These are phyloP conservation scores for Palythoa grandis DNA, from an alignment of 92 coral and sea anemone species.

Conservation along the genomic window DNA sequence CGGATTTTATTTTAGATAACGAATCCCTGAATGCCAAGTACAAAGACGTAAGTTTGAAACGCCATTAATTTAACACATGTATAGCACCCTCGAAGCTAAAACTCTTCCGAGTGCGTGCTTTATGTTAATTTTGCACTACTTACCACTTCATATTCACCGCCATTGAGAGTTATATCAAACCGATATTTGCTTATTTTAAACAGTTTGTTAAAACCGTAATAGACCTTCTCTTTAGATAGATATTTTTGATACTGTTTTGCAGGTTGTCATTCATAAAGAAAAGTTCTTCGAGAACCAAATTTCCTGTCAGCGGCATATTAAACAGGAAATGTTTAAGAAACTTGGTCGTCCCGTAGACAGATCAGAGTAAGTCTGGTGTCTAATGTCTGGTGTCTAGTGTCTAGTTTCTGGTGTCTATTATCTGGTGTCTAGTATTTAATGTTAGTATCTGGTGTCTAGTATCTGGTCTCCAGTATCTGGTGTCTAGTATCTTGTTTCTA, in stretches of 20 bases:
- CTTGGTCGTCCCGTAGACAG: constrained; percentile 73
- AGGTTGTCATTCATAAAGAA: constrained; percentile 48
- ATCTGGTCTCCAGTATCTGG: too few species aligned
- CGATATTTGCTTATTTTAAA: not conserved
- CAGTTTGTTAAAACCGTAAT: not conserved
- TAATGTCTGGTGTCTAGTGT: not conserved
- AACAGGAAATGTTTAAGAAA: constrained; percentile 52
- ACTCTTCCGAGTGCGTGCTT: too few species aligned
- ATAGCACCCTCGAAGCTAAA: not conserved
- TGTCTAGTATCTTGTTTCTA: too few species aligned
- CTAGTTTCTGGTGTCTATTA: not conserved
- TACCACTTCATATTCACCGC: not conserved
- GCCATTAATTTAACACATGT: not conserved
- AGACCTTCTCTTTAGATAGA: not conserved
- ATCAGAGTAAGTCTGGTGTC: constrained; percentile 64
- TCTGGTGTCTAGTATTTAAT: not conserved
- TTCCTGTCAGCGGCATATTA: constrained; percentile 35
- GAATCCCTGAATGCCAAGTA: constrained; percentile 55
- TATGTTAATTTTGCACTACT: too few species aligned
- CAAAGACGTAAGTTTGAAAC: constrained; percentile 58
- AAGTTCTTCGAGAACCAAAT: constrained; percentile 60
- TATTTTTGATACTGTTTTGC: not conserved
- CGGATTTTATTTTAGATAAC: constrained; percentile 71
- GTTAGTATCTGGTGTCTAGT: not conserved
- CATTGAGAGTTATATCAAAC: not conserved